Conservation (phyloP, 2,113 vertebrate genomes). For the Gallinago media region DNA sequence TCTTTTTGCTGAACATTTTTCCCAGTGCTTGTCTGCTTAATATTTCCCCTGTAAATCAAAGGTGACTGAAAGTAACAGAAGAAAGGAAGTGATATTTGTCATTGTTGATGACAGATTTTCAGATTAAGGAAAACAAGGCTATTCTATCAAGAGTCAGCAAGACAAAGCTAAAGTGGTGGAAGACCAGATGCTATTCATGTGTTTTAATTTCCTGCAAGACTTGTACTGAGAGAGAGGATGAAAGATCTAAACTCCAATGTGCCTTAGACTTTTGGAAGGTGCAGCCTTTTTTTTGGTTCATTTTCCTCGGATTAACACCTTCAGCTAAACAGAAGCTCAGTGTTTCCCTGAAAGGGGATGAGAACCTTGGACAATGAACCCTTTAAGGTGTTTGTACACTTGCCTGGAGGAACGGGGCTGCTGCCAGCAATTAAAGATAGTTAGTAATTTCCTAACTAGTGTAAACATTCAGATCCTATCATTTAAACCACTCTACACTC, state of each 20-base stretch:
- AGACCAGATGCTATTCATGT: neutral
- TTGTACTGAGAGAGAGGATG: neutral
- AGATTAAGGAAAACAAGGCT: neutral
- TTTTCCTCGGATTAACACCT: neutral
- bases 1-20: slow-evolving; percentile 3
- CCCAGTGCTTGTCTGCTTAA: neutral
- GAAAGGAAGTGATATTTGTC: slow-evolving; percentile 17
- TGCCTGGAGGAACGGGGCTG: neutral
- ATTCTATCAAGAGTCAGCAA: neutral
- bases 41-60: slow-evolving; percentile 40
- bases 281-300: neutral
- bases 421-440: neutral
- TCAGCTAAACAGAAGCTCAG: neutral
- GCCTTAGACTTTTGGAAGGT: neutral
- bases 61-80: slow-evolving; percentile 14
- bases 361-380: neutral
- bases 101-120: slow-evolving; percentile 23
- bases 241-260: neutral
- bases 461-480: neutral
- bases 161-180: neutral
- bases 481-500: neutral
- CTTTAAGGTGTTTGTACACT: neutral
- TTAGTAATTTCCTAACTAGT: neutral
- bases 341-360: neutral
- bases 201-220: neutral